Evolutionary conservation across 2,888 invertebrate genomes (phyloP).

Genomic region (Agrotis ipsilon): DNA sequence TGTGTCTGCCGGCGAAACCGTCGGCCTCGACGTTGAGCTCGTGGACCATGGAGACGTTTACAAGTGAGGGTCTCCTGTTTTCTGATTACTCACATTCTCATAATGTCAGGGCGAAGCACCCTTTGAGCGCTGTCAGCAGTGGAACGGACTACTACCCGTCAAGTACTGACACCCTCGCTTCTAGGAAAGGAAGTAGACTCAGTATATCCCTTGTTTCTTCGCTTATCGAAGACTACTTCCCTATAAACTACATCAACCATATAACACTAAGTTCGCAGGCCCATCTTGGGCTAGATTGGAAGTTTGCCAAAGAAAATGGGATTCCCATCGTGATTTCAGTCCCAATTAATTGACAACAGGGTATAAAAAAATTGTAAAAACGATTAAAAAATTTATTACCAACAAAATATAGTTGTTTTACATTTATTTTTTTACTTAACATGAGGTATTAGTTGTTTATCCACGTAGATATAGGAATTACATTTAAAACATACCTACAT

Average conservation of each 20-base stretch:
- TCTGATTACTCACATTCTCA: slow-evolving; percentile 17
- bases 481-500: slow-evolving; percentile 14
- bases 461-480: slow-evolving; percentile 8
- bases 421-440: slow-evolving; percentile 56
- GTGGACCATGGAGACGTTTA: slow-evolving; percentile 75
- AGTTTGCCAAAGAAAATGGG: slow-evolving; percentile 53
- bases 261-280: not conserved
- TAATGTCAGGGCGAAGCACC: slow-evolving; percentile 65
- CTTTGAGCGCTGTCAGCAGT: slow-evolving; percentile 73
- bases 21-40: slow-evolving; percentile 62
- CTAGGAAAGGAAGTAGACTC: slow-evolving; percentile 64
- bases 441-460: slow-evolving; percentile 48
- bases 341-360: slow-evolving; percentile 25
- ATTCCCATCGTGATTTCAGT: not conserved
- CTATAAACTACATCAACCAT: slow-evolving; percentile 55
- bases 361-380: slow-evolving; percentile 71
- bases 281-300: slow-evolving; percentile 57
- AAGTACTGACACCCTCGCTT: slow-evolving; percentile 58
- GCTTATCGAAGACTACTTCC: slow-evolving; percentile 29
- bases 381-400: slow-evolving; percentile 73
- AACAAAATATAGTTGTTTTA: slow-evolving; percentile 67
- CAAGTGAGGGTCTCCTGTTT: slow-evolving; percentile 60
- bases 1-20: slow-evolving; percentile 14
- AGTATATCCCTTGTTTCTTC: slow-evolving; percentile 13
- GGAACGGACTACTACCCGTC: slow-evolving; percentile 74